A percentile compares a stretch with the other conserved stretches of the same genome.
These are phyloP conservation scores for Palythoa caribaeorum DNA, from an alignment of 92 coral and sea anemone genomes.

Conservation along the genomic window DNA sequence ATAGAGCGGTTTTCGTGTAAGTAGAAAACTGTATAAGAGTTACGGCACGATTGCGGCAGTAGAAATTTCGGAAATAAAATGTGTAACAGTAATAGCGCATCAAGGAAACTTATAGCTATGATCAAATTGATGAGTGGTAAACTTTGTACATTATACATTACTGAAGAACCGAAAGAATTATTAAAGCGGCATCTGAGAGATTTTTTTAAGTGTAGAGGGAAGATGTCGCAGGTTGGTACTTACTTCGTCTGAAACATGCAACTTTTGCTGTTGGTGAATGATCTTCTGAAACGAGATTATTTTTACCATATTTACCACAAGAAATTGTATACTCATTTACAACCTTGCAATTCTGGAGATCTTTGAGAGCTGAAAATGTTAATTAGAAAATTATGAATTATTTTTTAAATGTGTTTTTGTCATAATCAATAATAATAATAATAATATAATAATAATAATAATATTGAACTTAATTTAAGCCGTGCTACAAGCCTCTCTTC, in stretches of 20 bases:
- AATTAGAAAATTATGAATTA: background rate
- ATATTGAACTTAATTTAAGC: too few relatives aligned
- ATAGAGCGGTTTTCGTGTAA: background rate
- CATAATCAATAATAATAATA: background rate
- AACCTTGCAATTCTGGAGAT: constrained; percentile 13
- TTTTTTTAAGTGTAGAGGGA: constrained; percentile 1
- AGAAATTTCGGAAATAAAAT: background rate
- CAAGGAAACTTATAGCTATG: background rate
- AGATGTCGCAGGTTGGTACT: background rate
- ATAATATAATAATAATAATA: too few relatives aligned
- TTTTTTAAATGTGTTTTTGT: background rate
- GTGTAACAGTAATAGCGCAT: background rate
- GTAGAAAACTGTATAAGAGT: background rate
- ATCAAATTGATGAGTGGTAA: background rate
- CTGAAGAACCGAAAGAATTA: background rate
- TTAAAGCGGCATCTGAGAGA: background rate
- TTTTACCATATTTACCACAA: constrained; percentile 20
- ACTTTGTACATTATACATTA: background rate
- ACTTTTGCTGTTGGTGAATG: background rate
- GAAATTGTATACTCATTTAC: constrained; percentile 39
- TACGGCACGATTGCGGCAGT: background rate
- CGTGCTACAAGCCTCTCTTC: too few relatives aligned
- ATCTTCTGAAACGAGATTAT: constrained; percentile 24
- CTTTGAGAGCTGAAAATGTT: background rate
- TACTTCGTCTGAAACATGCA: constrained; percentile 22